Evolutionary conservation across 2,113 vertebrate genomes (phyloP).

Genomic region (Larimichthys polyactis): DNA sequence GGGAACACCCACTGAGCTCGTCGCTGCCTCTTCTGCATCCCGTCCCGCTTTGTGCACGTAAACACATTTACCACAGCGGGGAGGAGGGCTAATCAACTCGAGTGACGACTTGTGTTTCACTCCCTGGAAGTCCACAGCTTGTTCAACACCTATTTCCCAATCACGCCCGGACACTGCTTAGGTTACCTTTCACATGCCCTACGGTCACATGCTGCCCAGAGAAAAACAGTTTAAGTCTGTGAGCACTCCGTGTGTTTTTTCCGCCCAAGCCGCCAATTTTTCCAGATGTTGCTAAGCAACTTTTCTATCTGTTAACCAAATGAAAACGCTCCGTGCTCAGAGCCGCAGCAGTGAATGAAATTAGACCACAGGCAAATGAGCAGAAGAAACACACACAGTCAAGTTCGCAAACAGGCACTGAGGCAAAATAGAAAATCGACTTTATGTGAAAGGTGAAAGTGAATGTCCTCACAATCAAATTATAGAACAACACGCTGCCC

Average conservation of each 20-base stretch:
- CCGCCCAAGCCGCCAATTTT: not conserved
- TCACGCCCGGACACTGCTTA: conserved; percentile 2
- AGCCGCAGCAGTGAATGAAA: not conserved
- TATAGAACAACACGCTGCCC: not conserved
- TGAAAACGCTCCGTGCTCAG: not conserved
- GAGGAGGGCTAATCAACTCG: conserved; percentile 1
- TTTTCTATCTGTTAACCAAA: conserved; percentile 14
- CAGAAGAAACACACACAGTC: not conserved
- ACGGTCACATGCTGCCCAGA: not conserved
- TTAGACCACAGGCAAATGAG: not conserved
- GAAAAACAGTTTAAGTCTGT: not conserved
- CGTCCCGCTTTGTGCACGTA: not conserved
- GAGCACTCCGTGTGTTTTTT: not conserved
- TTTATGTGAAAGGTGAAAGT: not conserved
- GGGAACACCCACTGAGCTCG: not conserved
- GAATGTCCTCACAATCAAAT: not conserved
- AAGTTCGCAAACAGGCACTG: not conserved
- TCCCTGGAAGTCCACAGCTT: conserved; percentile 36
- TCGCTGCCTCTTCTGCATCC: not conserved
- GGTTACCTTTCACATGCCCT: conserved; percentile 33
- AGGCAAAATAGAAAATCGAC: not conserved
- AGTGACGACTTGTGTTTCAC: conserved; percentile 51
- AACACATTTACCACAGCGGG: conserved; percentile 16
- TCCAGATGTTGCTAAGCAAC: conserved; percentile 44
- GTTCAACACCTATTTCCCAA: conserved; percentile 30